Percentiles rank a stretch among this genome's conserved stretches.
These are phyloP conservation scores for Rhinella marina DNA, from an alignment of 2,797 vertebrate species.

Conservation along the genomic window DNA sequence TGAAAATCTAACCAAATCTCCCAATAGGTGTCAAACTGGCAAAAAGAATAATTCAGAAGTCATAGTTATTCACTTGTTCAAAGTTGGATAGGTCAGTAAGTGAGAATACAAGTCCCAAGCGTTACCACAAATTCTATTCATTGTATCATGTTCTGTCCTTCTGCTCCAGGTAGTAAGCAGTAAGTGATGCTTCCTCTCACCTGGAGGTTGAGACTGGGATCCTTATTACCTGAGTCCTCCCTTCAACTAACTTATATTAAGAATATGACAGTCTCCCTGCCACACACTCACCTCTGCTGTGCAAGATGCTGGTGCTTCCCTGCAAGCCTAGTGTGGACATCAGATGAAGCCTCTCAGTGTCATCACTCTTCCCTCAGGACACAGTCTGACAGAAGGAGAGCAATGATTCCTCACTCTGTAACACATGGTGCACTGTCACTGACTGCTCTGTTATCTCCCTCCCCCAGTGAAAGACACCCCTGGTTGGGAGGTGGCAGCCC, in stretches of 20 bases:
- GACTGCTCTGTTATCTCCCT: constrained; percentile 46
- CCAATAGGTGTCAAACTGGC: background rate
- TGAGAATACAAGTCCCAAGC: background rate
- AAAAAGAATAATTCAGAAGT: background rate
- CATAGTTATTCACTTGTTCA: background rate
- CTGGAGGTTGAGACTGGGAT: background rate
- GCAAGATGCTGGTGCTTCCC: background rate
- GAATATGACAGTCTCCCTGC: background rate
- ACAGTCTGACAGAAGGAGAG: constrained; percentile 44
- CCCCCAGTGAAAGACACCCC: constrained; percentile 22
- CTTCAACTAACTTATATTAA: background rate
- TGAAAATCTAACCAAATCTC: background rate
- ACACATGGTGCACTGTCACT: constrained; percentile 52
- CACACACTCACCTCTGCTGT: constrained; percentile 51
- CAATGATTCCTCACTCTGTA: constrained; percentile 28
- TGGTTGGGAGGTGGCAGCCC: constrained; percentile 50
- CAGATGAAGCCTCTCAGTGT: constrained; percentile 27
- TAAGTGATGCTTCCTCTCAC: background rate
- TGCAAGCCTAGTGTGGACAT: constrained; percentile 24
- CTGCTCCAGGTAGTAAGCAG: background rate
- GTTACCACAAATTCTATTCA: too few species aligned
- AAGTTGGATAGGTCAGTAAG: background rate
- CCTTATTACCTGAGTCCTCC: background rate
- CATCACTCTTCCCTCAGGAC: constrained; percentile 51
- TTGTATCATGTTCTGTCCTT: too few species aligned